Evolutionary conservation across 1,140 invertebrate species (phyloP).

Genomic region (Apolygus lucorum): DNA sequence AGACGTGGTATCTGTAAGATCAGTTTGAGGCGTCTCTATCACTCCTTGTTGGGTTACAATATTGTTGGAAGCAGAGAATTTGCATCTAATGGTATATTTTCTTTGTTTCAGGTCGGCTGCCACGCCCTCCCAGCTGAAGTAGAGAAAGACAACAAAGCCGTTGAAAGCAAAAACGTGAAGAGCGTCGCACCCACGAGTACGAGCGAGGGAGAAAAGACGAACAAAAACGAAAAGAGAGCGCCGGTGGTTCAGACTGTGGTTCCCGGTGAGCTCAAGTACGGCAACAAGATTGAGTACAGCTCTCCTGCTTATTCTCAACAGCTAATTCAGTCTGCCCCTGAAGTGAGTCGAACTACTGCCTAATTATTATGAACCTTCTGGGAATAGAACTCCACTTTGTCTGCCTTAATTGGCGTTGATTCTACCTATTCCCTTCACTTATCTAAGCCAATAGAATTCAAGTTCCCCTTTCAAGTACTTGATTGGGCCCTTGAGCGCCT

Average conservation of each 20-base stretch:
- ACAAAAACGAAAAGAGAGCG: conserved; percentile 12
- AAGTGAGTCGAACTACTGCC: background rate
- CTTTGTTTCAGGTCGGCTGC: conserved; percentile 7
- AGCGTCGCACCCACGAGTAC: background rate
- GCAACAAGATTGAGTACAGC: background rate
- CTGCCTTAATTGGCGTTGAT: no score
- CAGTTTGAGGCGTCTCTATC: no score
- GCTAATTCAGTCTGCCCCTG: background rate
- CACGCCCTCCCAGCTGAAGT: conserved; percentile 2
- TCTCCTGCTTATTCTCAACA: background rate
- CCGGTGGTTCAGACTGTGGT: conserved; percentile 1
- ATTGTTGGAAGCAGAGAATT: no score
- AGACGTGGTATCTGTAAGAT: no score
- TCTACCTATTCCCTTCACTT: no score
- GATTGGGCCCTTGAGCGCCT: no score
- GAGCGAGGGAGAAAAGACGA: background rate
- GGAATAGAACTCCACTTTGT: no score
- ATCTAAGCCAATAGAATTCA: no score
- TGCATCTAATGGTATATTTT: background rate
- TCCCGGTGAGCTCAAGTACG: conserved; percentile 8
- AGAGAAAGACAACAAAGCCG: conserved; percentile 15
- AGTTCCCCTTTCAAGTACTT: no score
- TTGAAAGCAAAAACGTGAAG: conserved; percentile 6
- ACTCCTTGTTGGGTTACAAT: no score
- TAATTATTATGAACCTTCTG: no score